Evolutionary conservation across 1,140 invertebrate genomes (phyloP), one percentile per base, ranked within the genome.

Genomic region (Frieseomelitta varia): DNA sequence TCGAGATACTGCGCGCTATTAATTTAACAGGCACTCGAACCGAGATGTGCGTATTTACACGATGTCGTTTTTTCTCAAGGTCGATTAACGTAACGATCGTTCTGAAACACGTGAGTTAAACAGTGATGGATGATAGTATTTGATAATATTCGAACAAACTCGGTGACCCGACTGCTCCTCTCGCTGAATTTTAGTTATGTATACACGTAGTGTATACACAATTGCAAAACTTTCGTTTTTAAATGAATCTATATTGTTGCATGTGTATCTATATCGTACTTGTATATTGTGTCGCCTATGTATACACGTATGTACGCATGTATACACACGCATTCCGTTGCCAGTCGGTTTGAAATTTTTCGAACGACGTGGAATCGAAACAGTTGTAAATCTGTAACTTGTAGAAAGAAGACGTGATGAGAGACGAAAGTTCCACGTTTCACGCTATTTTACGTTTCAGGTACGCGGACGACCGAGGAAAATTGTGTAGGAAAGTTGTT

Each of bases 1-100:
- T 21, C 11, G 56, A 83, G 58, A 53, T 72, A 84, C 24, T 79
- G 30, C 81, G 81, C 55, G 72, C 56, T 79, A 84, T 72, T 51
- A 79, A 79, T 63, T 83, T 27, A 27, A 11, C 12, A 61, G 21
- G n/a, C 4, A 56, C 61, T 69, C 78, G 3, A 77, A 77, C 78
- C 69, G 15, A 39, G 21, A 34, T 51, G 56, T 15, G 12, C 21
- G 30, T 63, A 67, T n/a, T 30, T 27, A 39, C 4, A 15, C 58
- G 11, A 39, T n/a, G 8, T 19, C 17, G 51, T 19, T 47, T 19
- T 47, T 71, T 27, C 56, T 24, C 12, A 47, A 34, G 10, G 56
- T 24, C 4, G 24, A 21, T 47, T 24, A 27, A 67, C 30, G 12
- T 21, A 10, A 19, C 34, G 24, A 17, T 24, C 51, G 10, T 65